phyloP scores from a whole-genome alignment of 2,888 invertebrate genomes.

The Drymonia ruficornis region DNA sequence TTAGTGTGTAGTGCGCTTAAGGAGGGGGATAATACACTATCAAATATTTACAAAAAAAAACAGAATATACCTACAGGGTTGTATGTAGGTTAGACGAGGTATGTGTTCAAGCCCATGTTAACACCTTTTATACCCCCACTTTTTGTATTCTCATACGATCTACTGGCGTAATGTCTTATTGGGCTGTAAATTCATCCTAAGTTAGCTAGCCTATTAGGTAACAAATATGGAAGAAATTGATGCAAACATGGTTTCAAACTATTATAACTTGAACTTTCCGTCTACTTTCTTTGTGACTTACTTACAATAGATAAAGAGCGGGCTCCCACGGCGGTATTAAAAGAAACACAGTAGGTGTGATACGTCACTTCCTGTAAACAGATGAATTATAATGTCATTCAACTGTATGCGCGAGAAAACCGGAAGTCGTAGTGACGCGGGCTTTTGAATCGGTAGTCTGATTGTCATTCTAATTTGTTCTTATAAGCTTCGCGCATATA shows the following conservation, averaged over 20 bases:
- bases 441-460: constrained; percentile 15
- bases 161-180: too few species aligned
- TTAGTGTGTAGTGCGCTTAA: too few species aligned
- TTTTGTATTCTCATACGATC: too few species aligned
- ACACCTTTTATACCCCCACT: too few species aligned
- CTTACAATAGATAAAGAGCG: constrained; percentile 31
- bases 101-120: too few species aligned
- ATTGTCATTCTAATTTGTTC: constrained; percentile 27
- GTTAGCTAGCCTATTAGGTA: too few species aligned
- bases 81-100: too few species aligned
- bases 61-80: too few species aligned
- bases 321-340: constrained; percentile 20
- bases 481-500: constrained; percentile 10
- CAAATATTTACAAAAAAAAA: too few species aligned
- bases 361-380: constrained; percentile 41
- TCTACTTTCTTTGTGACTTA: constrained; percentile 18
- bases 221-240: too few species aligned
- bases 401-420: constrained; percentile 23
- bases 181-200: too few species aligned
- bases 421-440: constrained; percentile 27
- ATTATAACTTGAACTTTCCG: background rate
- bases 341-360: constrained; percentile 12
- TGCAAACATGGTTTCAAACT: background rate
- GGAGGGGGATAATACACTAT: too few species aligned
- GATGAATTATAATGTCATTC: constrained; percentile 34